Evolutionary conservation across 2,888 invertebrate species (phyloP).

Genomic region (Cotesia congregata): DNA sequence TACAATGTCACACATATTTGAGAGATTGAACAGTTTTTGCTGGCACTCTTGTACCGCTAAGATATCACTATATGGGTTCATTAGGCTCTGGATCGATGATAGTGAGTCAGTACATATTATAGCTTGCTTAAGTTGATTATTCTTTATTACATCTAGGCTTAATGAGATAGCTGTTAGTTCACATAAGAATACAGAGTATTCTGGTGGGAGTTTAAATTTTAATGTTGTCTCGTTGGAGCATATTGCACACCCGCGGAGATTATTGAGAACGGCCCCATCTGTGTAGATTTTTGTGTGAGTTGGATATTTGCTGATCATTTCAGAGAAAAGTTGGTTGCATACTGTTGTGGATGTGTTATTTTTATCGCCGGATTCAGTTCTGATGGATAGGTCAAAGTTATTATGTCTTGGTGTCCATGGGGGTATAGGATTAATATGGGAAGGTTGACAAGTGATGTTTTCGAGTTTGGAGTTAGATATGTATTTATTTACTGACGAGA

Average conservation of each 20-base stretch:
- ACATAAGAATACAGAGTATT: constrained; percentile 19
- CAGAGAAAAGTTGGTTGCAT: not conserved
- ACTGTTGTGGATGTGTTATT: not conserved
- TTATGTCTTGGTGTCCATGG: not conserved
- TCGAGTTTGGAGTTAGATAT: not conserved
- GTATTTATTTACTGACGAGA: not conserved
- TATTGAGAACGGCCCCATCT: not conserved
- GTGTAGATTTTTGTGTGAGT: not conserved
- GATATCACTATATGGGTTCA: too few relatives aligned
- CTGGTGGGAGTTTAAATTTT: constrained; percentile 6
- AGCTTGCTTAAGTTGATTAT: too few relatives aligned
- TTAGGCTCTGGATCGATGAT: not conserved
- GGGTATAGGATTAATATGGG: not conserved
- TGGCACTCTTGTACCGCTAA: too few relatives aligned
- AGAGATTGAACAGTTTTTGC: too few relatives aligned
- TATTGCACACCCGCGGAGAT: not conserved
- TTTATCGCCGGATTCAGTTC: not conserved
- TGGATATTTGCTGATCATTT: not conserved
- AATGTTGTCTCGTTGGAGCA: not conserved
- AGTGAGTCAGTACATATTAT: too few relatives aligned
- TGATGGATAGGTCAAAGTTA: too few relatives aligned
- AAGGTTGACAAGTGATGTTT: not conserved
- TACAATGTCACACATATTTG: too few relatives aligned
- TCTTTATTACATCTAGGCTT: too few relatives aligned
- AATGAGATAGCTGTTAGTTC: not conserved